Conservation (phyloP, 2,888 invertebrate genomes). For the Portevinia maculata region DNA sequence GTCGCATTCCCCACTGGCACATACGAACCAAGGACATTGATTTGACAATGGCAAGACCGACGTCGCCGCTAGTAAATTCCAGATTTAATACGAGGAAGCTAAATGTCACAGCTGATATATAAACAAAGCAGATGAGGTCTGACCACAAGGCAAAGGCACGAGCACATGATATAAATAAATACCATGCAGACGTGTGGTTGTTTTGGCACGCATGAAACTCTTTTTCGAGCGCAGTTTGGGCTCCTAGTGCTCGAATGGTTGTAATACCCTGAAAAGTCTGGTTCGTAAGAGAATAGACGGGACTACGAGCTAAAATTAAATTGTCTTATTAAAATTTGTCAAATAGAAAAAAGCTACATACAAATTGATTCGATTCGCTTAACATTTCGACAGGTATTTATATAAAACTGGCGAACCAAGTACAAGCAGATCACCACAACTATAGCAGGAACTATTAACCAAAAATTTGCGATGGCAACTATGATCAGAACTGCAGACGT, state of each 20-base stretch:
- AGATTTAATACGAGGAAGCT: slow-evolving; percentile 89
- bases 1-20: slow-evolving; percentile 93
- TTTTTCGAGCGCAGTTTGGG: slow-evolving; percentile 85
- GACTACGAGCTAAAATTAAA: slow-evolving; percentile 87
- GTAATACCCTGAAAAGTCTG: slow-evolving; percentile 90
- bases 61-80: slow-evolving; percentile 84
- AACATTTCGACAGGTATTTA: slow-evolving; percentile 84
- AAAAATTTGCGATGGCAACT: slow-evolving; percentile 86
- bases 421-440: slow-evolving; percentile 85
- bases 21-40: slow-evolving; percentile 89
- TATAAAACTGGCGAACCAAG: slow-evolving; percentile 84
- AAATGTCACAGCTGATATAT: slow-evolving; percentile 92
- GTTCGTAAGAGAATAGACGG: slow-evolving; percentile 90
- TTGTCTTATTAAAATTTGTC: background rate
- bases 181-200: slow-evolving; percentile 89
- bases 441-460: slow-evolving; percentile 85
- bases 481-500: slow-evolving; percentile 85
- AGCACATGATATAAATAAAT: slow-evolving; percentile 92
- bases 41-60: slow-evolving; percentile 89
- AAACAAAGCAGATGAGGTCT: slow-evolving; percentile 93
- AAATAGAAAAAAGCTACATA: slow-evolving; percentile 75
- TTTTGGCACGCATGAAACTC: slow-evolving; percentile 87
- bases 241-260: slow-evolving; percentile 89
- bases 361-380: slow-evolving; percentile 83
- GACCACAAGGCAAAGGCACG: slow-evolving; percentile 97